Evolutionary conservation across 2,888 invertebrate species (phyloP).

Genomic region (Julus scandinavius): DNA sequence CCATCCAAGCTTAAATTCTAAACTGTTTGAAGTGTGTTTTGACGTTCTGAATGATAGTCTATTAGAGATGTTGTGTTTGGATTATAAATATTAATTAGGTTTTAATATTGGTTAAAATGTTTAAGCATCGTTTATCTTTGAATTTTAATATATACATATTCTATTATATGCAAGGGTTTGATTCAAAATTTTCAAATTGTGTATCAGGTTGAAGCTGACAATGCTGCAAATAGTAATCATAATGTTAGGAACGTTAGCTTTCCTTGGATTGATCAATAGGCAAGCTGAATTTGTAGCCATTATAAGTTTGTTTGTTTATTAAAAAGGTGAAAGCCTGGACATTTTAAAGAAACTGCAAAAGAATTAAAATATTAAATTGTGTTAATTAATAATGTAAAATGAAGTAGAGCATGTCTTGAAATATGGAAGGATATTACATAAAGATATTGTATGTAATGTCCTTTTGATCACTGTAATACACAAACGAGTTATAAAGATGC

Average conservation of each 20-base stretch:
- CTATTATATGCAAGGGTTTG: conserved; percentile 25
- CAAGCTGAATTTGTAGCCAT: neutral
- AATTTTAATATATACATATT: conserved; percentile 30
- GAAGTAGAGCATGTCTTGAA: too few relatives aligned
- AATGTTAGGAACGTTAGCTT: neutral
- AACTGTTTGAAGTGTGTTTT: conserved; percentile 37
- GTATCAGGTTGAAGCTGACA: neutral
- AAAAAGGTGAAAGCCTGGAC: neutral
- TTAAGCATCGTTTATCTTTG: neutral
- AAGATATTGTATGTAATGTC: too few relatives aligned
- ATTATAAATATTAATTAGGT: conserved; percentile 21
- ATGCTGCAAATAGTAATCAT: neutral
- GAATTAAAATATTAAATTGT: neutral
- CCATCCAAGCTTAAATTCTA: neutral
- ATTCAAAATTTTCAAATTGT: neutral
- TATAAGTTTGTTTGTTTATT: neutral
- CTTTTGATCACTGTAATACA: neutral
- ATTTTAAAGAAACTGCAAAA: neutral
- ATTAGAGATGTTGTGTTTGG: conserved; percentile 42
- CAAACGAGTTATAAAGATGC: neutral
- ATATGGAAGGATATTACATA: too few relatives aligned
- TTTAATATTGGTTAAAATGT: conserved; percentile 11
- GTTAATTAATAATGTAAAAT: neutral
- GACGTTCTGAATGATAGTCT: conserved; percentile 30
- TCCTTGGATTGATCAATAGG: neutral